Evolutionary conservation across 2,888 invertebrate genomes (phyloP), one percentile per base, ranked within the genome.

Genomic region (Drosophila engyochracea): DNA sequence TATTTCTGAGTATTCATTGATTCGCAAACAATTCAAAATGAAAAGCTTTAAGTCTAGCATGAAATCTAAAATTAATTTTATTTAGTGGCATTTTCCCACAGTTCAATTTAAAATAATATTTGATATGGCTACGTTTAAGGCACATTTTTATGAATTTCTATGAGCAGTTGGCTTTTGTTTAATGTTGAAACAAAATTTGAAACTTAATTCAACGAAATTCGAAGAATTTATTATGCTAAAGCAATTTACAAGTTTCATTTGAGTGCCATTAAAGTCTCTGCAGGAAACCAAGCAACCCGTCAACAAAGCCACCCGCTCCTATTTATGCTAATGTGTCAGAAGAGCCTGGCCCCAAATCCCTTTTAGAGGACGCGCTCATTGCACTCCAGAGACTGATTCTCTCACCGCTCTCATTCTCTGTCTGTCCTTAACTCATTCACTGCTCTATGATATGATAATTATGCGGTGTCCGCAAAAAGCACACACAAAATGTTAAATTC

Each of bases 371-470:
- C 74, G 51, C 72, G 54, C 79, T 85, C 85, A 85, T 88, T 85
- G 77, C 79, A 41, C 85, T 73, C 85, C 70, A 33, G 89, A 83
- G 85, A 88, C 74, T 57, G 53, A 54, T 61, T 57, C 74, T 31
- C 75, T 59, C 55, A 33, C 19, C 28, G 37, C 25, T 25, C 55
- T 37, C 55, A n/a, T 28, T 52, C 60, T 51, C 57, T 55, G 49
- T 2, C 51, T 25, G 31, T 44, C n/a, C 49, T 59, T 33, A 53
- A 41, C 59, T 52, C 70, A 41, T 25, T 31, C 47, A 25, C 33
- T 62, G 65, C 65, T 39, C 66, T 69, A 79, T 85, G 85, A 89
- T 86, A 89, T 89, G 85, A 89, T 86, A 86, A 86, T 86, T 86
- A 86, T 85, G 55, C 69, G 73, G 51, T 76, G 66, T 39, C 73